These are phyloP conservation scores for Halichondria panicea DNA, from an alignment of 37 sponge, comb jelly and placozoan genomes.

Conservation along the genomic window DNA sequence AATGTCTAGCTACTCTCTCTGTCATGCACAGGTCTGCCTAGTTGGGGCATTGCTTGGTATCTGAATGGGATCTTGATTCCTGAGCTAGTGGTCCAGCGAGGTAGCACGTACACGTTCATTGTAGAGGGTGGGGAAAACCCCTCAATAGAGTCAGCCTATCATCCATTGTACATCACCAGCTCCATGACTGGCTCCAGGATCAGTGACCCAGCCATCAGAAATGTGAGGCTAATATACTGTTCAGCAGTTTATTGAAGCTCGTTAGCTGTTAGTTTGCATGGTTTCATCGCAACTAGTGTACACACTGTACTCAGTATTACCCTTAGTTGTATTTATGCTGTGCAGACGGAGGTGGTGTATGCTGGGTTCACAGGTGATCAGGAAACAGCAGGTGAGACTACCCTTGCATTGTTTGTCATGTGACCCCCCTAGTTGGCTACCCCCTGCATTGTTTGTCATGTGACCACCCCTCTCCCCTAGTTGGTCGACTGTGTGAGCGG, in stretches of 20 bases:
- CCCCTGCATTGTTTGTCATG: neutral
- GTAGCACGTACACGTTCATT: slow-evolving; percentile 64
- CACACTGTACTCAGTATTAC: neutral
- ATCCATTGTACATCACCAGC: slow-evolving; percentile 79
- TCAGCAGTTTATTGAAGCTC: too few relatives aligned
- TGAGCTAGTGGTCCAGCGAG: slow-evolving; percentile 49
- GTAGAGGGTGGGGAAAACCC: slow-evolving; percentile 58
- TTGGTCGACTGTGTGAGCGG: slow-evolving; percentile 41
- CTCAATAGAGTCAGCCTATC: slow-evolving; percentile 18
- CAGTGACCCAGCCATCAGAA: neutral
- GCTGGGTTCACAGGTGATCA: slow-evolving; percentile 41
- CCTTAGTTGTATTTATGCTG: neutral
- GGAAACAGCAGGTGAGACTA: slow-evolving; percentile 44
- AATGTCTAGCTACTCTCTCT: too few relatives aligned
- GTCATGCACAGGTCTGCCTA: slow-evolving; percentile 23
- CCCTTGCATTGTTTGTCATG: too few relatives aligned
- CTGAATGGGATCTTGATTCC: slow-evolving; percentile 67
- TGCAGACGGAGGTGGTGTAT: slow-evolving; percentile 47
- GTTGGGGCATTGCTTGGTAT: slow-evolving; percentile 84
- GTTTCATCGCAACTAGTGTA: too few relatives aligned
- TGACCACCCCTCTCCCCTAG: neutral
- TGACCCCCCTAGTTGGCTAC: neutral
- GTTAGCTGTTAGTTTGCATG: slow-evolving; percentile 25
- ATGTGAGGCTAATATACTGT: slow-evolving; percentile 5
- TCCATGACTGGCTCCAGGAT: slow-evolving; percentile 37